Evolutionary conservation across 2,113 vertebrate species (phyloP).

Genomic region (Theropithecus gelada): DNA sequence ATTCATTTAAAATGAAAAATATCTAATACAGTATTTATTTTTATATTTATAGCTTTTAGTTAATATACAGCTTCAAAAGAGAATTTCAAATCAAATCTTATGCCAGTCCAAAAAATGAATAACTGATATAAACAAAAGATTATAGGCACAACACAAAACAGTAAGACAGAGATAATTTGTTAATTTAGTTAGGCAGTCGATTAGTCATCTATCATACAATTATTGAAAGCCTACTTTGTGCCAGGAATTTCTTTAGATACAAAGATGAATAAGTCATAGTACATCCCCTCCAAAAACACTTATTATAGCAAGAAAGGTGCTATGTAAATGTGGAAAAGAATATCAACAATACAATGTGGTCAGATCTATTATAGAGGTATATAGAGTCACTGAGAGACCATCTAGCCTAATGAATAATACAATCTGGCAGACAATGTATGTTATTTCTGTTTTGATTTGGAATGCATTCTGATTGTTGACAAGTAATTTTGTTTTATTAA

Average conservation of each 20-base stretch:
- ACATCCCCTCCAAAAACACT: background rate
- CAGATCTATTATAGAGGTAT: background rate
- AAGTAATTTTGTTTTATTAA: background rate
- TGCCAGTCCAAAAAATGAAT: background rate
- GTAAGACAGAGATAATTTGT: background rate
- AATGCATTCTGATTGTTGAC: background rate
- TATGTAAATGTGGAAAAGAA: background rate
- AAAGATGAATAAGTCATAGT: background rate
- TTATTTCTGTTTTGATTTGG: background rate
- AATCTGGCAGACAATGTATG: background rate
- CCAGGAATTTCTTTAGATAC: background rate
- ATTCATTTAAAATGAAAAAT: constrained; percentile 24
- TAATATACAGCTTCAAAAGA: background rate
- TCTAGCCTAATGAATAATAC: background rate
- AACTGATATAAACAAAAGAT: background rate
- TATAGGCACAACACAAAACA: background rate
- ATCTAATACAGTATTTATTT: background rate
- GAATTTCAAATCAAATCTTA: background rate
- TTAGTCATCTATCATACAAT: background rate
- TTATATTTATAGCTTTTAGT: background rate
- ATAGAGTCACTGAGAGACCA: background rate
- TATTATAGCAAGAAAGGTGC: background rate
- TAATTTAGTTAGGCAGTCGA: background rate
- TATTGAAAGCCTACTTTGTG: background rate
- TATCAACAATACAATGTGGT: background rate